Conservation (phyloP, 2,888 invertebrate genomes). For the Nephrotoma guestfalica region DNA sequence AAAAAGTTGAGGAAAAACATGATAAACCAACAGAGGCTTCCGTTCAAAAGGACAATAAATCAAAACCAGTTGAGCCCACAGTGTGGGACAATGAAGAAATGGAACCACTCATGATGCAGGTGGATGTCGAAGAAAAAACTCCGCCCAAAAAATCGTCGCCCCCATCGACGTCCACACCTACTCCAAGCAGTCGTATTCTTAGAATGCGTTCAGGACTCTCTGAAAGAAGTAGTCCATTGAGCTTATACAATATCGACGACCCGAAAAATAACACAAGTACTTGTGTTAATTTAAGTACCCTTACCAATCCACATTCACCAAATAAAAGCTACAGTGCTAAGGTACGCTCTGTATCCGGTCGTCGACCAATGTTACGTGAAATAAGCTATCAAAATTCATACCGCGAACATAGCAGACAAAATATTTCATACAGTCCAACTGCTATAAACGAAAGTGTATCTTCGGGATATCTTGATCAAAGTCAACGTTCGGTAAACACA, state of each 20-base stretch:
- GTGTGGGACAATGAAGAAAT: not conserved
- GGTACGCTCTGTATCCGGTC: constrained; percentile 22
- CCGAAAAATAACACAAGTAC: not conserved
- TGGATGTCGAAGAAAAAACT: not conserved
- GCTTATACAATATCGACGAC: not conserved
- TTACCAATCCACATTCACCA: not conserved
- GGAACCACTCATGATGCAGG: constrained; percentile 8
- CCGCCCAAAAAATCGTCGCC: not conserved
- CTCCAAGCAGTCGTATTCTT: not conserved
- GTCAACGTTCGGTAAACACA: constrained; percentile 16
- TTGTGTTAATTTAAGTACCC: constrained; percentile 3
- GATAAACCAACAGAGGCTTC: not conserved
- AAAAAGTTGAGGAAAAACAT: not conserved
- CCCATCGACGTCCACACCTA: not conserved
- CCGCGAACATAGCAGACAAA: constrained; percentile 21
- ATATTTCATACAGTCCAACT: not conserved
- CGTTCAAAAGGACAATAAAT: not conserved
- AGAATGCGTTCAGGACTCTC: not conserved
- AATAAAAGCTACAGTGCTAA: constrained; percentile 1
- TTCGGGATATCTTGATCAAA: constrained; percentile 24
- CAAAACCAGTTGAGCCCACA: not conserved
- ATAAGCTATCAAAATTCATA: constrained; percentile 20
- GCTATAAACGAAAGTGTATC: constrained; percentile 24
- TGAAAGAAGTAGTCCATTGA: not conserved
- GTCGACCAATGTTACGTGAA: constrained; percentile 22